phyloP scores from a whole-genome alignment of 2,888 invertebrate species.

The Parnassius orleans region DNA sequence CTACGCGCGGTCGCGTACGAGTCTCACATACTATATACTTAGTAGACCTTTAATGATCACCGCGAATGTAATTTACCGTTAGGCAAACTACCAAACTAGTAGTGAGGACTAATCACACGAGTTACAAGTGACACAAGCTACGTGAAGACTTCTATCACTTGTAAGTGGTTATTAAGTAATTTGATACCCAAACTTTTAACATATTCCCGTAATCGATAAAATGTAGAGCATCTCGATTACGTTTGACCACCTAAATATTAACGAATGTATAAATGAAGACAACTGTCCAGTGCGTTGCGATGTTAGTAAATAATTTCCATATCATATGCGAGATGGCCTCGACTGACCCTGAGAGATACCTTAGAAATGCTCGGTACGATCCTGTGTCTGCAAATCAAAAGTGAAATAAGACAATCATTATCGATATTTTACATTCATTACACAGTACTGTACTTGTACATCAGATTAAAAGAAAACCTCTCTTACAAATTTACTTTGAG shows the following conservation, averaged over 20 bases:
- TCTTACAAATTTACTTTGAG: too few species aligned
- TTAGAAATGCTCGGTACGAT: constrained; percentile 6
- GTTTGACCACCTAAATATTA: too few species aligned
- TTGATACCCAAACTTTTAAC: constrained; percentile 9
- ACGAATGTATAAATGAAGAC: too few species aligned
- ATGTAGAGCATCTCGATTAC: background rate
- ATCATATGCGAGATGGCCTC: constrained; percentile 7
- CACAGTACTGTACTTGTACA: too few species aligned
- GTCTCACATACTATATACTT: constrained; percentile 3
- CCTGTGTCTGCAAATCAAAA: background rate
- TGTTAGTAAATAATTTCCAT: background rate
- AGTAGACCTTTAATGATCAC: constrained; percentile 10
- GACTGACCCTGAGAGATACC: constrained; percentile 22
- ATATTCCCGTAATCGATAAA: constrained; percentile 1
- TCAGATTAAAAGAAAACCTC: too few species aligned
- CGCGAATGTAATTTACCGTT: constrained; percentile 13
- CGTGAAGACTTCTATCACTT: background rate
- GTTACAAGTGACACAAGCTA: background rate
- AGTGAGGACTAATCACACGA: background rate
- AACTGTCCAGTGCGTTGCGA: too few species aligned
- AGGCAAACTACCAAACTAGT: background rate
- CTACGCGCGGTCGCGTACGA: constrained; percentile 31
- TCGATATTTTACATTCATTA: too few species aligned
- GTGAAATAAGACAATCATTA: too few species aligned
- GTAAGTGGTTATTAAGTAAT: constrained; percentile 14